These are phyloP conservation scores for Tychaedon coryphoeus DNA, from an alignment of 2,113 vertebrate genomes.

Conservation along the genomic window DNA sequence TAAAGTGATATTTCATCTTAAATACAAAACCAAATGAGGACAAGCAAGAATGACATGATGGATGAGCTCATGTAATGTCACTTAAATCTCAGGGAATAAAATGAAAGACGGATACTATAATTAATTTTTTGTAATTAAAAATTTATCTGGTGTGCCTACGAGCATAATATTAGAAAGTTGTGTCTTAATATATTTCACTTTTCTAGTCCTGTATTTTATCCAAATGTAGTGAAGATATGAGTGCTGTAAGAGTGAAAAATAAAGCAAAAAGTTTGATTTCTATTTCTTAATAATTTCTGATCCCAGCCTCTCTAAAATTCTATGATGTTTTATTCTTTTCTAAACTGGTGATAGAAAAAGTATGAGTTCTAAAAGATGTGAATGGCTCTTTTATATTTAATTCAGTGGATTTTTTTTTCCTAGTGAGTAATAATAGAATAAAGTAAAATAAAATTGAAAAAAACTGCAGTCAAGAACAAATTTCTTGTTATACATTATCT, in stretches of 20 bases:
- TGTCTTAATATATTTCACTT: neutral
- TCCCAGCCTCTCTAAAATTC: neutral
- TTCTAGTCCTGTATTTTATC: neutral
- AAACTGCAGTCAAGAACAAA: neutral
- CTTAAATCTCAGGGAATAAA: slow-evolving; percentile 44
- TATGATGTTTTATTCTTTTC: neutral
- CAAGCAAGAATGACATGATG: slow-evolving; percentile 17
- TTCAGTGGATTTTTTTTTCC: neutral
- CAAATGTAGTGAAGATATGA: neutral
- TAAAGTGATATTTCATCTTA: neutral
- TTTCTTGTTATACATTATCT: neutral
- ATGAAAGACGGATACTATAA: slow-evolving; percentile 42
- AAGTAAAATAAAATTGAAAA: neutral
- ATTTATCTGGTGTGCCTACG: neutral
- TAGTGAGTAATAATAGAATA: neutral
- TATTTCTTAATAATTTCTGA: neutral
- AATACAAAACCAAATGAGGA: neutral
- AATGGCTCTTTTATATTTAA: neutral
- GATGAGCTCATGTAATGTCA: slow-evolving; percentile 35
- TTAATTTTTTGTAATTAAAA: slow-evolving; percentile 49
- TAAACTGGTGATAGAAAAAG: neutral
- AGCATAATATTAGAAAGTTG: neutral
- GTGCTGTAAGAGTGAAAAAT: neutral
- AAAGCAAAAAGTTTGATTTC: neutral
- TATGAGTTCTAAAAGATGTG: neutral